Percentiles rank a stretch among this genome's conserved stretches.
Evolutionary conservation across 2,113 vertebrate genomes (phyloP).

Genomic region (Poecilia latipinna): DNA sequence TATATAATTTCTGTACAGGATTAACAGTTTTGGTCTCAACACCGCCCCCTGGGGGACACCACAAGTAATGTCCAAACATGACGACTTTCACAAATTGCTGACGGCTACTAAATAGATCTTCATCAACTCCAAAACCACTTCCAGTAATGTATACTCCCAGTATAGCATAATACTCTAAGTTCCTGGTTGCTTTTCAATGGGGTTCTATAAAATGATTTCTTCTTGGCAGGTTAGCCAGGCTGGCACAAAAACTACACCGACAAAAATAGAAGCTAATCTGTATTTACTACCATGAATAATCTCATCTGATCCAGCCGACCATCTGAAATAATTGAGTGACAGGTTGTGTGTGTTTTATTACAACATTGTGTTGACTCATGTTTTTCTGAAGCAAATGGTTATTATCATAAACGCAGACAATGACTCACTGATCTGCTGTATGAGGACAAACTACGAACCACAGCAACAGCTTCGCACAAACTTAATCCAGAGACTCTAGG

Average conservation of each 20-base stretch:
- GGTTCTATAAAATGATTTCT: slow-evolving; percentile 6
- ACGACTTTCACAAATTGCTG: too few species aligned
- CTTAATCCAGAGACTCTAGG: slow-evolving; percentile 12
- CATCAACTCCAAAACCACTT: too few species aligned
- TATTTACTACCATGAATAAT: slow-evolving; percentile 49
- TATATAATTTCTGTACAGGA: too few species aligned
- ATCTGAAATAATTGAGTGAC: slow-evolving; percentile 20
- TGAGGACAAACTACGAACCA: slow-evolving; percentile 30
- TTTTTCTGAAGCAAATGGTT: slow-evolving; percentile 21
- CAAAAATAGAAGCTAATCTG: slow-evolving; percentile 54
- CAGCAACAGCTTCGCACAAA: slow-evolving; percentile 4
- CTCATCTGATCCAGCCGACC: slow-evolving; percentile 26
- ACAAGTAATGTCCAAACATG: too few species aligned
- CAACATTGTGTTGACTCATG: slow-evolving; percentile 27
- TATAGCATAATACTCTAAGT: too few species aligned
- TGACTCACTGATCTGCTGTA: slow-evolving; percentile 46
- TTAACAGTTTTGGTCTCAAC: too few species aligned
- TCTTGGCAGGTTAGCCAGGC: slow-evolving; percentile 11
- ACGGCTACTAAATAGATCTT: too few species aligned
- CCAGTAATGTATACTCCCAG: too few species aligned
- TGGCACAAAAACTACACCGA: slow-evolving; percentile 19
- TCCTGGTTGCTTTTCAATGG: too few species aligned
- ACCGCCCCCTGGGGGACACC: too few species aligned
- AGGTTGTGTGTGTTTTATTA: slow-evolving; percentile 36
- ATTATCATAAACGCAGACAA: slow-evolving; percentile 38